A percentile compares a stretch with the other conserved stretches of the same genome.
Conservation (phyloP, 2,888 invertebrate genomes). For the Metacarcinus magister region DNA sequence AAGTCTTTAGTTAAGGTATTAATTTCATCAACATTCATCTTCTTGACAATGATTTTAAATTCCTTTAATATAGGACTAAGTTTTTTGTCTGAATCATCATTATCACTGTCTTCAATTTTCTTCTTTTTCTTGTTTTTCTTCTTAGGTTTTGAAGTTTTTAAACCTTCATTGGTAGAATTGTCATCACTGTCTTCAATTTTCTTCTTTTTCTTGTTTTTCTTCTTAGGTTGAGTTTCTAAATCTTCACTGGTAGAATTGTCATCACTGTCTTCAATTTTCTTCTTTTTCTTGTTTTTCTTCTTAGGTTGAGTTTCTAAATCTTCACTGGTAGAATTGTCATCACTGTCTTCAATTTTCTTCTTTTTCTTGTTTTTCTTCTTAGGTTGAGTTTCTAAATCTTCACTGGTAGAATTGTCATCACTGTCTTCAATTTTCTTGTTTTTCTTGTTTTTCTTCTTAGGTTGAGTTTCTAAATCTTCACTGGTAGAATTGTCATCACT, state of each 20-base stretch:
- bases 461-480: too few species aligned
- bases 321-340: background rate
- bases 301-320: background rate
- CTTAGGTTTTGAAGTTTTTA: too few species aligned
- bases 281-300: background rate
- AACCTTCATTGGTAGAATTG: background rate
- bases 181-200: background rate
- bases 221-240: background rate
- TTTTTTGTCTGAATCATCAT: background rate
- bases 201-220: constrained; percentile 49
- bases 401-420: background rate
- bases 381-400: background rate
- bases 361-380: background rate
- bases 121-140: background rate
- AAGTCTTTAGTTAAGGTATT: too few species aligned
- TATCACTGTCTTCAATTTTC: background rate
- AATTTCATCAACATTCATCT: too few species aligned
- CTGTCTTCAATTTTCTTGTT: background rate
- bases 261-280: background rate
- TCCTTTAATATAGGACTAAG: too few species aligned
- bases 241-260: background rate
- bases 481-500: background rate
- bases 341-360: background rate
- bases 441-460: background rate
- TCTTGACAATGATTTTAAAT: too few species aligned